Conservation (phyloP, 2,888 invertebrate genomes). For the Caradrina kadenii region DNA sequence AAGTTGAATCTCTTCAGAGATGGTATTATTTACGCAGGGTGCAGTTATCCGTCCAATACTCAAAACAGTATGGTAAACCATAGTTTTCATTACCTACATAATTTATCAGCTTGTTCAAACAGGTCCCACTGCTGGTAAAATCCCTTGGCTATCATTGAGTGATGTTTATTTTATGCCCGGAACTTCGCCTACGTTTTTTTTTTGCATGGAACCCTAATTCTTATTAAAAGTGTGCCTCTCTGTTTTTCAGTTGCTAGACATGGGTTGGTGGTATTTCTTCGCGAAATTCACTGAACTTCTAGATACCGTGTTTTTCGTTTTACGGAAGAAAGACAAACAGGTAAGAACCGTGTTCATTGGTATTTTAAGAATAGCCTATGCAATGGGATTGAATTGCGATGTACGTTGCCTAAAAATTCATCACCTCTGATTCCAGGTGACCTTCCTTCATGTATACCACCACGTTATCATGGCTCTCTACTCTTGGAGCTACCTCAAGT, state of each 20-base stretch:
- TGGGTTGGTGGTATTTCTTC: constrained; percentile 95
- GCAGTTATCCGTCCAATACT: constrained; percentile 84
- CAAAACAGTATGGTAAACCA: constrained; percentile 81
- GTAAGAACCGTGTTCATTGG: constrained; percentile 61
- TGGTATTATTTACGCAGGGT: constrained; percentile 86
- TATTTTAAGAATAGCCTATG: background rate
- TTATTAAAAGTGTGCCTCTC: background rate
- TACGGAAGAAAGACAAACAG: constrained; percentile 93
- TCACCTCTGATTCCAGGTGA: constrained; percentile 91
- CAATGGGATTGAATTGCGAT: too few species aligned
- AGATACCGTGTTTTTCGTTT: constrained; percentile 96
- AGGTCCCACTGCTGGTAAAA: too few species aligned
- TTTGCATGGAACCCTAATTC: too few species aligned
- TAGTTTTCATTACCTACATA: background rate
- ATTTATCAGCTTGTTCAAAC: too few species aligned
- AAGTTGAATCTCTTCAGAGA: constrained; percentile 84
- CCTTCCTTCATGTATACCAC: constrained; percentile 97
- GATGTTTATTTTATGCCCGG: too few species aligned
- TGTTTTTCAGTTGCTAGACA: constrained; percentile 87
- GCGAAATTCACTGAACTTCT: constrained; percentile 95
- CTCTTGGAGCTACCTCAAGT: constrained; percentile 95
- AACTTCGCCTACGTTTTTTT: too few species aligned
- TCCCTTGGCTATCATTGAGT: too few species aligned
- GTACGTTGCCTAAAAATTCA: background rate
- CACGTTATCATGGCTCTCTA: constrained; percentile 95